phyloP scores from a whole-genome alignment of 2,113 vertebrate genomes.

The Clarias macrocephalus region DNA sequence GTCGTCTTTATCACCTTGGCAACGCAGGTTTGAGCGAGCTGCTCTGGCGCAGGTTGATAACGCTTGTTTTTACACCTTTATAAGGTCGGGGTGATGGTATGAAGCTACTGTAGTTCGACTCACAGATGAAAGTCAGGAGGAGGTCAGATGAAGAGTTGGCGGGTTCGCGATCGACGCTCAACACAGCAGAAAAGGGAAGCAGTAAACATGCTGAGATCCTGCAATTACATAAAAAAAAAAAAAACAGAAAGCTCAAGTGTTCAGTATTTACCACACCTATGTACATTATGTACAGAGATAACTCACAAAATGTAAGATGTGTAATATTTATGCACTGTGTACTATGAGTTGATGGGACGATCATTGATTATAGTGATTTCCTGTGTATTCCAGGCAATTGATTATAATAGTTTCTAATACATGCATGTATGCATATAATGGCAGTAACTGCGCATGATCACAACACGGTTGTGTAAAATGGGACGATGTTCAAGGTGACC shows the following conservation, averaged over 20 bases:
- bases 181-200: background rate
- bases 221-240: background rate
- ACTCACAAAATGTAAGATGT: background rate
- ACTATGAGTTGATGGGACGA: too few relatives aligned
- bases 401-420: too few relatives aligned
- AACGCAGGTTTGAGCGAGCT: background rate
- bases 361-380: too few relatives aligned
- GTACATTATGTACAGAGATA: background rate
- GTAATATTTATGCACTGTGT: background rate
- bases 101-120: slow-evolving; percentile 34
- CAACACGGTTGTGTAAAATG: too few relatives aligned
- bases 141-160: background rate
- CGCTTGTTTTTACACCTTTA: slow-evolving; percentile 36
- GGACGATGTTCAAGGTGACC: too few relatives aligned
- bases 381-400: too few relatives aligned
- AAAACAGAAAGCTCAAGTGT: background rate
- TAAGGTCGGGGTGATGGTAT: slow-evolving; percentile 38
- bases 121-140: background rate
- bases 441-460: too few relatives aligned
- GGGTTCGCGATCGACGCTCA: background rate
- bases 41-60: slow-evolving; percentile 41
- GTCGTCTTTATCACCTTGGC: slow-evolving; percentile 22
- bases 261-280: background rate
- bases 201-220: background rate
- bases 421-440: too few relatives aligned